phyloP scores from a whole-genome alignment of 2,888 invertebrate genomes.

The Spatulosminthurus flaviceps region DNA sequence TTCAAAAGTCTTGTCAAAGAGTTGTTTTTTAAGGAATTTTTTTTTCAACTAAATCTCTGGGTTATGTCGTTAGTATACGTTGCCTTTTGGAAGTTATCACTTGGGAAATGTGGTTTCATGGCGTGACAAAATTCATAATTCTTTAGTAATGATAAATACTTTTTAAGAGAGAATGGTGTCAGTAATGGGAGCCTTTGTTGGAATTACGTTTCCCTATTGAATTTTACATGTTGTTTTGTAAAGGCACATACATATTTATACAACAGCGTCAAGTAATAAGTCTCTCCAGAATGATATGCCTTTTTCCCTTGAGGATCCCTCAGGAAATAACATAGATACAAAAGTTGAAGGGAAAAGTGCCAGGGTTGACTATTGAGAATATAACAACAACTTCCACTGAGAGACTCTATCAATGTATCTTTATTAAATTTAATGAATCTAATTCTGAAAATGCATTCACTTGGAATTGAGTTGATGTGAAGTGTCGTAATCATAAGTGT shows the following conservation, averaged over 20 bases:
- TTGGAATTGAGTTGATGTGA: slow-evolving; percentile 4
- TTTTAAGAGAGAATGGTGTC: neutral
- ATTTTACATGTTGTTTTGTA: neutral
- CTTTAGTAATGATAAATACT: slow-evolving; percentile 18
- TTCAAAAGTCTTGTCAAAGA: neutral
- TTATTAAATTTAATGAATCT: slow-evolving; percentile 46
- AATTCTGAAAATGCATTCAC: slow-evolving; percentile 44
- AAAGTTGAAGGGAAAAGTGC: neutral
- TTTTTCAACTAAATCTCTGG: too few relatives aligned
- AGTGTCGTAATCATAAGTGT: slow-evolving; percentile 26
- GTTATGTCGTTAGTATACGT: slow-evolving; percentile 12
- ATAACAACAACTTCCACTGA: neutral
- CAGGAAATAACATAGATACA: neutral
- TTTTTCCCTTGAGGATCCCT: too few relatives aligned
- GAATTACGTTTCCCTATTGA: neutral
- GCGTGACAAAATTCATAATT: slow-evolving; percentile 18
- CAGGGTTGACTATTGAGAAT: neutral
- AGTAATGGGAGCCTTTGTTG: neutral
- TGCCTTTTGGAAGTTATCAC: neutral
- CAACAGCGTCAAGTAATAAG: too few relatives aligned
- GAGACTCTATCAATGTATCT: slow-evolving; percentile 10
- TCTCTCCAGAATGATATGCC: too few relatives aligned
- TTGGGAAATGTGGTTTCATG: neutral
- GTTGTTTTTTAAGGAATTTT: neutral
- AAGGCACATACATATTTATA: neutral